Percentiles rank a stretch among this genome's conserved stretches.
Conservation (phyloP, 2,888 invertebrate genomes). For the Drosophila mayaguana region DNA sequence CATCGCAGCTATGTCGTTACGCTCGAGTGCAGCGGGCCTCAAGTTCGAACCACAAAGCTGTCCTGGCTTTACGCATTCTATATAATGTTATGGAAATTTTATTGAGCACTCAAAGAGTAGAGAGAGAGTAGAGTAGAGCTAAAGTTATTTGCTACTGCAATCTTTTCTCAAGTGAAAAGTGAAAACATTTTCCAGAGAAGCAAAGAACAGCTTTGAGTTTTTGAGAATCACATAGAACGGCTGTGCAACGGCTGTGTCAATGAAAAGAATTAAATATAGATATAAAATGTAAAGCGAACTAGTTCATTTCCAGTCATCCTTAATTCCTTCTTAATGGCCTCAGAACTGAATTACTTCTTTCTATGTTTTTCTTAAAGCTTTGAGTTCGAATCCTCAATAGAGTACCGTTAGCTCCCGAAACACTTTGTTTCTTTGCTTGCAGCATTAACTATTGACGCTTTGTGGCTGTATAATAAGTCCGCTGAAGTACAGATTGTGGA, state of each 20-base stretch:
- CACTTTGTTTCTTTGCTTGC: neutral
- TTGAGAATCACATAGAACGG: neutral
- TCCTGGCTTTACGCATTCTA: neutral
- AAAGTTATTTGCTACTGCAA: neutral
- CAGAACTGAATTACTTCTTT: neutral
- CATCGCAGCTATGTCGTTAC: constrained; percentile 19
- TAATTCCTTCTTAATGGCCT: neutral
- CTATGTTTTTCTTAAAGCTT: neutral
- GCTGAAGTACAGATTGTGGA: neutral
- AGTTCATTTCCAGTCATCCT: neutral
- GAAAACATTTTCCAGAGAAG: neutral
- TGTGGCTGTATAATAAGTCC: neutral
- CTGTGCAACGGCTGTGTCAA: too few relatives aligned
- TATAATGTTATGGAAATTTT: neutral
- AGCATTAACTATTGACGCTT: constrained; percentile 2
- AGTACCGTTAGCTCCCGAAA: neutral
- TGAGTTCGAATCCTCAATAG: neutral
- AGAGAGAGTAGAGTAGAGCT: too few relatives aligned
- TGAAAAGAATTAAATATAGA: too few relatives aligned
- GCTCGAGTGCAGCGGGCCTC: constrained; percentile 4
- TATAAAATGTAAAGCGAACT: neutral
- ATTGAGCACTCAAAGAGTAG: too few relatives aligned
- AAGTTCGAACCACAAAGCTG: neutral
- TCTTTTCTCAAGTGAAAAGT: neutral
- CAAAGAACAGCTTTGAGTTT: neutral